Conservation (phyloP, 2,113 vertebrate species). For the Chascanopsetta lugubris region DNA sequence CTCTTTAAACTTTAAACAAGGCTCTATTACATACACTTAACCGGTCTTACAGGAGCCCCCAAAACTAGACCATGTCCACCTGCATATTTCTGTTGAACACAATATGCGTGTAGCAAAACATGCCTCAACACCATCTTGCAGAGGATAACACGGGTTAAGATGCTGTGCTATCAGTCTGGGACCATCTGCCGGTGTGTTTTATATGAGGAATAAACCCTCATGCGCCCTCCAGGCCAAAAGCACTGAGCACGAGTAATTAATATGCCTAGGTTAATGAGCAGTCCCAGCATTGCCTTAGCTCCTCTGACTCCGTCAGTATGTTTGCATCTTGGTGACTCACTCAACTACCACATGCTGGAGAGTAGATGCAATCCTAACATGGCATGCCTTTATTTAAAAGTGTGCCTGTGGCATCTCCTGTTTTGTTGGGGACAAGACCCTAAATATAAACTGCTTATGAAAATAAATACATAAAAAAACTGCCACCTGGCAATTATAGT, state of each 20-base stretch:
- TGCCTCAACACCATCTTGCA: background rate
- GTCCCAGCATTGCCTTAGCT: constrained; percentile 58
- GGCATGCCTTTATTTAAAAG: constrained; percentile 26
- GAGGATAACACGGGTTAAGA: constrained; percentile 37
- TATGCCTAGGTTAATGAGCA: constrained; percentile 78
- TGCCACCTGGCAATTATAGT: constrained; percentile 78
- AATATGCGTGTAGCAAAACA: constrained; percentile 17
- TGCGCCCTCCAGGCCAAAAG: constrained; percentile 56
- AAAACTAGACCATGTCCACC: constrained; percentile 48
- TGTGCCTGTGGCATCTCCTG: constrained; percentile 62
- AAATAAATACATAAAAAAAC: constrained; percentile 64
- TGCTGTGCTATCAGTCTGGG: constrained; percentile 57
- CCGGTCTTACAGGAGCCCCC: constrained; percentile 36
- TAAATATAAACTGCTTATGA: constrained; percentile 68
- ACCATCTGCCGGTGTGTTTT: constrained; percentile 75
- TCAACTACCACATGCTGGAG: constrained; percentile 55
- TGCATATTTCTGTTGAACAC: constrained; percentile 26
- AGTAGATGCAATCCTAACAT: constrained; percentile 39
- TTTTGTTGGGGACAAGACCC: constrained; percentile 51
- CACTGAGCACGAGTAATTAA: constrained; percentile 70
- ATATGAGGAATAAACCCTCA: constrained; percentile 66
- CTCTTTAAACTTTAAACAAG: constrained; percentile 77
- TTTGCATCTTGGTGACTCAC: constrained; percentile 57
- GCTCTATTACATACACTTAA: constrained; percentile 74
- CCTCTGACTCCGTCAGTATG: constrained; percentile 54